Percentiles rank a stretch among this genome's conserved stretches.
Conservation (phyloP, 2,113 vertebrate genomes). For the rabbit (Oryctolagus cuniculus) region DNA sequence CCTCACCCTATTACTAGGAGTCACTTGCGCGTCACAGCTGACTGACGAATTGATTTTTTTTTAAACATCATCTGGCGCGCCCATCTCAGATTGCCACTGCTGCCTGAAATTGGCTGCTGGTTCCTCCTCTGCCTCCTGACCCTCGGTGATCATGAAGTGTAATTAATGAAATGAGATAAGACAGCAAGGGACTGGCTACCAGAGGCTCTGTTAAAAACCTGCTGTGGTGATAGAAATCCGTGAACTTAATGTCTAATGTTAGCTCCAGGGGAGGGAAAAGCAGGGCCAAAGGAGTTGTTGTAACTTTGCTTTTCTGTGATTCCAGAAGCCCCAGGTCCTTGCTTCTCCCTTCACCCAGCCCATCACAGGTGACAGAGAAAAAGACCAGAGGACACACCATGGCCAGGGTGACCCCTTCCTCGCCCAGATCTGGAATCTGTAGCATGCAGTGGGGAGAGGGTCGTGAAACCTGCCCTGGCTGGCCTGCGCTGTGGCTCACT, state of each 20-base stretch:
- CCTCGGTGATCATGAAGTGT: slow-evolving; percentile 85
- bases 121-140: slow-evolving; percentile 83
- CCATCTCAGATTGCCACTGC: slow-evolving; percentile 77
- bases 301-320: slow-evolving; percentile 81
- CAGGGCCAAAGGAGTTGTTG: slow-evolving; percentile 72
- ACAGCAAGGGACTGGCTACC: slow-evolving; percentile 78
- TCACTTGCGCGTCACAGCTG: slow-evolving; percentile 74
- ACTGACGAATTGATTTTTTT: slow-evolving; percentile 81
- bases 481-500: no score
- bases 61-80: slow-evolving; percentile 65
- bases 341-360: slow-evolving; percentile 18
- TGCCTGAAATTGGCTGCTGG: slow-evolving; percentile 84
- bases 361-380: slow-evolving; percentile 51
- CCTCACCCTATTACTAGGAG: slow-evolving; percentile 74
- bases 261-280: slow-evolving; percentile 80
- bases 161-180: slow-evolving; percentile 89
- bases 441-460: no score
- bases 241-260: slow-evolving; percentile 86
- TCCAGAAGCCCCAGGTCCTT: slow-evolving; percentile 61
- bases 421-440: neutral
- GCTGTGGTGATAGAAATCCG: slow-evolving; percentile 83
- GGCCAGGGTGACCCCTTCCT: neutral
- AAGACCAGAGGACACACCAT: slow-evolving; percentile 53
- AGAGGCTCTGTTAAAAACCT: slow-evolving; percentile 84
- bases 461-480: neutral